These are phyloP conservation scores for Enteromius afrohamiltoni DNA, from an alignment of 2,797 vertebrate genomes.

Conservation along the genomic window DNA sequence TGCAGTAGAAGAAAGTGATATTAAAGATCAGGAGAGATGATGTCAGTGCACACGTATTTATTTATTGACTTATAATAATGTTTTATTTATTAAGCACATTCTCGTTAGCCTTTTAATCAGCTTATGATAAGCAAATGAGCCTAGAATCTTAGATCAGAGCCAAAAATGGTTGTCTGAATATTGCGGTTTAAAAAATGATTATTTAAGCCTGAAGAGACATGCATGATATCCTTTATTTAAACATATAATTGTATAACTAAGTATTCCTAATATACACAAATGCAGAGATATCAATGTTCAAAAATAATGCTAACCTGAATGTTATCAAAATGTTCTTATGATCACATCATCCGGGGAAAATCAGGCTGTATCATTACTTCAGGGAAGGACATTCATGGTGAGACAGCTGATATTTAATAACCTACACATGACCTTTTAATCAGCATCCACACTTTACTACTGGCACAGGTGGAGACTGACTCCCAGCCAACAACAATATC, in stretches of 20 bases:
- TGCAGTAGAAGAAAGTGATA: not conserved
- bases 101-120: not conserved
- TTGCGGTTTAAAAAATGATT: not conserved
- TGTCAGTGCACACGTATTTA: not conserved
- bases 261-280: not conserved
- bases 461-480: not conserved
- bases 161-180: not conserved
- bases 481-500: not conserved
- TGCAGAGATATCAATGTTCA: not conserved
- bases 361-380: not conserved
- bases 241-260: not conserved
- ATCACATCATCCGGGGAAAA: not conserved
- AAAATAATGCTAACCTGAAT: not conserved
- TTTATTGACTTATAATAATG: conserved; percentile 2
- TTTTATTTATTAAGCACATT: conserved; percentile 20
- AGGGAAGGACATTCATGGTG: not conserved
- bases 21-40: not conserved
- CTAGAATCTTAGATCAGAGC: not conserved
- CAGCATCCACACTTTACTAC: conserved; percentile 3
- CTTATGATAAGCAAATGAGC: conserved; percentile 27
- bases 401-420: conserved; percentile 12
- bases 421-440: conserved; percentile 20
- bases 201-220: not conserved
- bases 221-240: not conserved
- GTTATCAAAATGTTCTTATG: not conserved